phyloP scores from a whole-genome alignment of 1,140 invertebrate genomes.

The Globodera ellingtonae region DNA sequence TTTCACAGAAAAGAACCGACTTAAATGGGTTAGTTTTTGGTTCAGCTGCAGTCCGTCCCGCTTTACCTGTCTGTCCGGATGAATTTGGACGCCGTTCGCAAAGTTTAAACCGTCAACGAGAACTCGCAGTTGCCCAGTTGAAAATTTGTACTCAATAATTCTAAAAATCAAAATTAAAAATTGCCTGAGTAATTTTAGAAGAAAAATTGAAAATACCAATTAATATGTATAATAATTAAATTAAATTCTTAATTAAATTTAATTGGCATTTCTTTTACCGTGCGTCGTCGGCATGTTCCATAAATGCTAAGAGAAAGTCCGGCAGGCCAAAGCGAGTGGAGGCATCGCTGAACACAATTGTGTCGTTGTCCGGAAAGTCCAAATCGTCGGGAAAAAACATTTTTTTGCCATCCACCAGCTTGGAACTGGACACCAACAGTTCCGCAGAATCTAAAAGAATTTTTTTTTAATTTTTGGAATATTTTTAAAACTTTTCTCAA shows the following conservation, averaged over 20 bases:
- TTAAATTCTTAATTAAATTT: not conserved
- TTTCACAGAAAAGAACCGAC: conserved; percentile 35
- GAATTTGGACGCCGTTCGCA: conserved; percentile 48
- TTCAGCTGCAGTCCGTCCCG: not conserved
- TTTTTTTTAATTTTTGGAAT: not conserved
- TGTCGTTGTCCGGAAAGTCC: conserved; percentile 40
- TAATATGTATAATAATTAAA: not conserved
- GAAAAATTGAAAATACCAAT: too few species aligned
- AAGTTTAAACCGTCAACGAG: conserved; percentile 37
- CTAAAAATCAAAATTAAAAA: conserved; percentile 9
- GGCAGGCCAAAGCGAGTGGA: conserved; percentile 23
- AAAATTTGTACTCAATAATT: conserved; percentile 42
- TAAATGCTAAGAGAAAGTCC: conserved; percentile 34
- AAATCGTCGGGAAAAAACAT: conserved; percentile 37
- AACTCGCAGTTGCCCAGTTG: conserved; percentile 34
- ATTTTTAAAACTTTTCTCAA: conserved; percentile 34
- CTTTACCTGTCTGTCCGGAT: conserved; percentile 35
- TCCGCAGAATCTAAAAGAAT: conserved; percentile 23
- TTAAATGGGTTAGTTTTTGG: not conserved
- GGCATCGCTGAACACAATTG: conserved; percentile 43
- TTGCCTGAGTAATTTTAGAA: too few species aligned
- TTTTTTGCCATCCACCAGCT: conserved; percentile 24
- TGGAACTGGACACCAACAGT: conserved; percentile 27
- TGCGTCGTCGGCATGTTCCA: conserved; percentile 35
- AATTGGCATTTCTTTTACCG: conserved; percentile 21